A percentile compares a stretch with the other conserved stretches of the same genome.
Conservation (phyloP, 2,797 vertebrate genomes). For the Platyrinchus mystaceus region DNA sequence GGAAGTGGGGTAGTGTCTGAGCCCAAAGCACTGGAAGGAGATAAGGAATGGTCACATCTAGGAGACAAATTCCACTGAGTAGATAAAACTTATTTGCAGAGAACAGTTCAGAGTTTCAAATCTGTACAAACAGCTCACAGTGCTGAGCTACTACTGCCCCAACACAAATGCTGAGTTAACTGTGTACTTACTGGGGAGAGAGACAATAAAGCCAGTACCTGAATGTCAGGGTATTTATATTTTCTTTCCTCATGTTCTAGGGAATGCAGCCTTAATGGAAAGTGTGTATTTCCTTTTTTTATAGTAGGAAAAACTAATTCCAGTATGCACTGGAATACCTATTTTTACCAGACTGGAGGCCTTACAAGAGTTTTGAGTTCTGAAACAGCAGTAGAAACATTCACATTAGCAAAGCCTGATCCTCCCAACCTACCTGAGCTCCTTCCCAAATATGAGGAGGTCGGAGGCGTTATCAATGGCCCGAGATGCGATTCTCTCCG, state of each 20-base stretch:
- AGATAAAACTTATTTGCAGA: neutral
- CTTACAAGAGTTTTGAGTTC: neutral
- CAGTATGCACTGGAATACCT: neutral
- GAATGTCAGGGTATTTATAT: neutral
- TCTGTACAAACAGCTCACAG: neutral
- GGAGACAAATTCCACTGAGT: neutral
- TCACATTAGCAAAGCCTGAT: neutral
- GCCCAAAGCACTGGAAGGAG: conserved; percentile 82
- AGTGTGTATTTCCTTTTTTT: neutral
- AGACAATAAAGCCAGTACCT: neutral
- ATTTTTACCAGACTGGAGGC: neutral
- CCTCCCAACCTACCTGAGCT: conserved; percentile 83
- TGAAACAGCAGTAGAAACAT: neutral
- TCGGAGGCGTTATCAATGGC: conserved; percentile 93
- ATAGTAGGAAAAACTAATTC: neutral
- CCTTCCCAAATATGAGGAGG: conserved; percentile 92
- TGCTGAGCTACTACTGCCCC: neutral
- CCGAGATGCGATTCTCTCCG: conserved; percentile 88
- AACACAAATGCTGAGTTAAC: neutral
- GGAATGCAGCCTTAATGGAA: neutral
- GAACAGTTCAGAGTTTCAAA: neutral
- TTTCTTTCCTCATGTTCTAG: neutral
- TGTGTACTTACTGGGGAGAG: neutral
- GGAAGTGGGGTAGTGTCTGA: conserved; percentile 88
- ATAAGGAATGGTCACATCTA: neutral